phyloP scores from a whole-genome alignment of 2,888 invertebrate genomes.

The Cataglyphis cursor region DNA sequence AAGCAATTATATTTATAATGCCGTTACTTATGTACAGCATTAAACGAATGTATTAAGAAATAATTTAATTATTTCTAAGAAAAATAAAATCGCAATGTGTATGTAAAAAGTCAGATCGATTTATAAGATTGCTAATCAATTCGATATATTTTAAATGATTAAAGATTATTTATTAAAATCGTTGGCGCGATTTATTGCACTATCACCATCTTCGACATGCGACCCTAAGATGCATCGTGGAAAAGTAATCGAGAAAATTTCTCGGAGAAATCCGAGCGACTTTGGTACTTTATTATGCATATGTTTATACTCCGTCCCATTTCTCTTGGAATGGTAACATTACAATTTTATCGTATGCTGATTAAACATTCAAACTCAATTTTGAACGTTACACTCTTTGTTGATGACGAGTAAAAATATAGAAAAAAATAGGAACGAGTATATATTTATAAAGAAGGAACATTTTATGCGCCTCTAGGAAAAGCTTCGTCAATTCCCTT shows the following conservation, averaged over 20 bases:
- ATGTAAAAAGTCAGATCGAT: neutral
- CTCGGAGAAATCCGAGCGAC: slow-evolving; percentile 63
- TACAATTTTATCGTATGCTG: neutral
- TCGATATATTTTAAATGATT: slow-evolving; percentile 5
- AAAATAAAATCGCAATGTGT: neutral
- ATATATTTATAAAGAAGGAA: slow-evolving; percentile 77
- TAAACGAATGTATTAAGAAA: neutral
- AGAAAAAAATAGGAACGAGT: slow-evolving; percentile 77
- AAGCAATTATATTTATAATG: neutral
- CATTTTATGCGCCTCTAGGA: slow-evolving; percentile 68
- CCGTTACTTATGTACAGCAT: neutral
- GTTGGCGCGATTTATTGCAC: slow-evolving; percentile 33
- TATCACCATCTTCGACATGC: slow-evolving; percentile 62
- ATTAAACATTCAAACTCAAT: slow-evolving; percentile 26
- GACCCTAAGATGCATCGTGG: slow-evolving; percentile 65
- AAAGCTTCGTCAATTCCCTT: slow-evolving; percentile 62
- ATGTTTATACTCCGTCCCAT: slow-evolving; percentile 9
- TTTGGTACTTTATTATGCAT: slow-evolving; percentile 55
- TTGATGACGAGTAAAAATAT: slow-evolving; percentile 66
- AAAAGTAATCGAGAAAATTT: slow-evolving; percentile 68
- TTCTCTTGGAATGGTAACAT: slow-evolving; percentile 12
- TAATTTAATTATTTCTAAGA: neutral
- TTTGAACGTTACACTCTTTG: slow-evolving; percentile 46
- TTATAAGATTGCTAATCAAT: neutral
- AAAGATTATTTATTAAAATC: neutral